phyloP scores from a whole-genome alignment of 92 coral and sea anemone genomes.

The Actinernus sp. region DNA sequence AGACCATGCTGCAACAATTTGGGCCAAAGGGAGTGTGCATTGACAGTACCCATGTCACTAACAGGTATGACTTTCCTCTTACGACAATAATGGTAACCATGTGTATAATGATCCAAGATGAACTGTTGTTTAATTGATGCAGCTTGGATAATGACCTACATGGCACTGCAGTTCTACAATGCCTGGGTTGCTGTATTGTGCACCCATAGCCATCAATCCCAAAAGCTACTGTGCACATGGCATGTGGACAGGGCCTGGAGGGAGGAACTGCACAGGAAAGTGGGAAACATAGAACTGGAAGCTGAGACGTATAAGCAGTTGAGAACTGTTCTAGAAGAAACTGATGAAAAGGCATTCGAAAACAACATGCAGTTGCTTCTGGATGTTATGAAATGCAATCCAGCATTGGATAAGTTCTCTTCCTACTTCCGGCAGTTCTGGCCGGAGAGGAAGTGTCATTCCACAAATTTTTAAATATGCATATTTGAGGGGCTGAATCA shows the following conservation, averaged over 20 bases:
- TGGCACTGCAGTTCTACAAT: conserved; percentile 50
- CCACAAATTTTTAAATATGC: conserved; percentile 18
- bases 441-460: conserved; percentile 34
- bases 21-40: conserved; percentile 49
- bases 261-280: conserved; percentile 25
- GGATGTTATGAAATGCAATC: conserved; percentile 5
- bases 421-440: conserved; percentile 40
- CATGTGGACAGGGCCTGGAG: conserved; percentile 67
- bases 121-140: conserved; percentile 49
- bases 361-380: neutral
- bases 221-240: conserved; percentile 48
- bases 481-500: conserved; percentile 39
- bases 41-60: conserved; percentile 67
- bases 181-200: conserved; percentile 65
- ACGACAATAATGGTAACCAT: conserved; percentile 50
- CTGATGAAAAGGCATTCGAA: conserved; percentile 25
- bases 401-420: conserved; percentile 1
- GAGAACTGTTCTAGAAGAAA: conserved; percentile 43
- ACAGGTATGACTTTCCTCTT: conserved; percentile 50
- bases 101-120: conserved; percentile 47
- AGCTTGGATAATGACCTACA: conserved; percentile 56
- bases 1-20: conserved; percentile 34
- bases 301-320: conserved; percentile 61
- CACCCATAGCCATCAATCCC: neutral
- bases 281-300: conserved; percentile 28